Conservation (phyloP, 2,888 invertebrate species). For the Leptarthrus brevirostris region DNA sequence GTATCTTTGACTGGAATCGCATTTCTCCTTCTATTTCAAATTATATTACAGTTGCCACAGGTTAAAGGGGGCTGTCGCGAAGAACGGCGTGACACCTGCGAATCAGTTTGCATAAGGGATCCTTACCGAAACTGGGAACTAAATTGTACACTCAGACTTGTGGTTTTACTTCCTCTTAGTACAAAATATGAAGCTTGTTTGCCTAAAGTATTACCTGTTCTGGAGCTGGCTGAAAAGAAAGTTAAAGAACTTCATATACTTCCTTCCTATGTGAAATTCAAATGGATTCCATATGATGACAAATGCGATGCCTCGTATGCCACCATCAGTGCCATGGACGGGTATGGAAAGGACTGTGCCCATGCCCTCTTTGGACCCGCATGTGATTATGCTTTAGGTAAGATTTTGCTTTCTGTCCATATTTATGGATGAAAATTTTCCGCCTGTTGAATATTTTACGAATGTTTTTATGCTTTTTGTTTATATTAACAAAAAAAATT, state of each 20-base stretch:
- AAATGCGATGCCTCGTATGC: constrained; percentile 80
- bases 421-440: neutral
- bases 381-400: constrained; percentile 85
- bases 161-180: constrained; percentile 75
- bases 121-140: constrained; percentile 37
- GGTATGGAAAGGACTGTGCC: constrained; percentile 76
- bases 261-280: constrained; percentile 71
- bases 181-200: constrained; percentile 70
- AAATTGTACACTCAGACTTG: constrained; percentile 74
- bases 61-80: constrained; percentile 54
- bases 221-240: constrained; percentile 73
- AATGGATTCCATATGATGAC: constrained; percentile 76
- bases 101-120: constrained; percentile 53
- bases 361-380: constrained; percentile 84
- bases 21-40: constrained; percentile 9
- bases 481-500: no score
- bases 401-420: constrained; percentile 66
- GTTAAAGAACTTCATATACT: constrained; percentile 69
- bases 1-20: constrained; percentile 12
- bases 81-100: constrained; percentile 53
- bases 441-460: no score
- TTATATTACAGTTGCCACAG: neutral
- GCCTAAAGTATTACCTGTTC: constrained; percentile 72
- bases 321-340: constrained; percentile 78
- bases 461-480: neutral